Base-by-base conservation (phyloP, 2,113 vertebrate genomes). In the Hydrolagus affinis region DNA sequence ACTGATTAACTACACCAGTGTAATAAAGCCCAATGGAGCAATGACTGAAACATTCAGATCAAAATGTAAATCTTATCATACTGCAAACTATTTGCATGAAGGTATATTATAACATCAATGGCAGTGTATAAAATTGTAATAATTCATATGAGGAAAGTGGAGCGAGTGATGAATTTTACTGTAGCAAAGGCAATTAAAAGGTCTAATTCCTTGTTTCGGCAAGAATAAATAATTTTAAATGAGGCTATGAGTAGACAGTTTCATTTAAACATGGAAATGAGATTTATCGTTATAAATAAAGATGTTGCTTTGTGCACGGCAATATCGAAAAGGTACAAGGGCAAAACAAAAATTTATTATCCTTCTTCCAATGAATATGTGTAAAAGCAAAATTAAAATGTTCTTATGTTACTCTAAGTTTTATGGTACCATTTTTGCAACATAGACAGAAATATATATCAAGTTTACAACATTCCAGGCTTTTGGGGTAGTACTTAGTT, bases 1-100 rank as follows among this genome's bases (percentile, higher is more conserved):
- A 94, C 93, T 94, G 94, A 94, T 94, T 94, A 94, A 94, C 92
- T 92, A 90, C 88, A 88, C 89, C 86, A 87, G 87, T 88, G 89
- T 94, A 94, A 95, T 94, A 91, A 94, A 94, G 94, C 91, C 91
- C 92, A 93, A 93, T 91, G 93, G 92, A 93, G 92, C 93, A 94
- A 93, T 94, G 93, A 93, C 90, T 92, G 91, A 94, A 93, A 94
- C 92, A 92, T 94, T 95, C 93, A 93, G 88, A 86, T 93, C 88
- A 89, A 91, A 93, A 93, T 93, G 91, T 94, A 94, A 95, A 94
- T 94, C 93, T 93, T 92, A 90, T 91, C 85, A 86, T 96, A 96
- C 93, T 95, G 90, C 86, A 88, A 89, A 87, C 71, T 86, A 75
- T 86, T 86, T 86, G 88, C 86, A 87, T 77, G 87, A 86, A 90